These are phyloP conservation scores for Ostrea denselamellosa DNA, from an alignment of 1,140 invertebrate genomes.

Conservation along the genomic window DNA sequence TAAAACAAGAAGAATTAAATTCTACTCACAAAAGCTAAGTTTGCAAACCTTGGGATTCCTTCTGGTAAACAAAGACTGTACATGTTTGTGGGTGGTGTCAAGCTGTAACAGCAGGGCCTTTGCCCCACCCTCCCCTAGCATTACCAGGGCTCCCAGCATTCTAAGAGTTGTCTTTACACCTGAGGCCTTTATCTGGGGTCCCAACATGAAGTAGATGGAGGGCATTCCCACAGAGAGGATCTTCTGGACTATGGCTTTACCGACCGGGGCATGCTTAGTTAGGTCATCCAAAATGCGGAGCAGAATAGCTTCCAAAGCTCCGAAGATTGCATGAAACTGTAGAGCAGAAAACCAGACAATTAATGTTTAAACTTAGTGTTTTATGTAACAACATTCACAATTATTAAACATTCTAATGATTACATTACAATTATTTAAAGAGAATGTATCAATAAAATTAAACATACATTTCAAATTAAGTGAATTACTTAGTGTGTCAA, in stretches of 20 bases:
- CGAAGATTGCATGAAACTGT: conserved; percentile 56
- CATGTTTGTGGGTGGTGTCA: conserved; percentile 58
- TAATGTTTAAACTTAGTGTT: too few species aligned
- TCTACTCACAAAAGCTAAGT: neutral
- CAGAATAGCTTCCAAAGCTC: conserved; percentile 58
- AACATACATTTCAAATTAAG: too few species aligned
- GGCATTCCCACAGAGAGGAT: conserved; percentile 48
- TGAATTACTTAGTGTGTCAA: too few species aligned
- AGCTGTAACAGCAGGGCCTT: conserved; percentile 59
- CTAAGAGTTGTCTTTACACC: conserved; percentile 59
- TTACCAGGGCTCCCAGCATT: conserved; percentile 59
- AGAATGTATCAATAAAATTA: too few species aligned
- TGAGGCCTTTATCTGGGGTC: conserved; percentile 52
- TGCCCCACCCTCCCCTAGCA: conserved; percentile 54
- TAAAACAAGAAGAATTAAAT: too few species aligned
- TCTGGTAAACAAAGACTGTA: conserved; percentile 53
- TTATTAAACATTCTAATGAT: too few species aligned
- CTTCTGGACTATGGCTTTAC: conserved; percentile 55
- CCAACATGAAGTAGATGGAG: conserved; percentile 49
- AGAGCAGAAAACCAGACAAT: conserved; percentile 17
- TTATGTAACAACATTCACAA: too few species aligned
- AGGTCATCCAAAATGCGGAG: conserved; percentile 58
- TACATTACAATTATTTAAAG: too few species aligned
- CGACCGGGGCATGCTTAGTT: conserved; percentile 45
- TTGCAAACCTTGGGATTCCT: conserved; percentile 58